Evolutionary conservation across 92 coral and sea anemone genomes (phyloP).

Genomic region (Bergia puertoricense): DNA sequence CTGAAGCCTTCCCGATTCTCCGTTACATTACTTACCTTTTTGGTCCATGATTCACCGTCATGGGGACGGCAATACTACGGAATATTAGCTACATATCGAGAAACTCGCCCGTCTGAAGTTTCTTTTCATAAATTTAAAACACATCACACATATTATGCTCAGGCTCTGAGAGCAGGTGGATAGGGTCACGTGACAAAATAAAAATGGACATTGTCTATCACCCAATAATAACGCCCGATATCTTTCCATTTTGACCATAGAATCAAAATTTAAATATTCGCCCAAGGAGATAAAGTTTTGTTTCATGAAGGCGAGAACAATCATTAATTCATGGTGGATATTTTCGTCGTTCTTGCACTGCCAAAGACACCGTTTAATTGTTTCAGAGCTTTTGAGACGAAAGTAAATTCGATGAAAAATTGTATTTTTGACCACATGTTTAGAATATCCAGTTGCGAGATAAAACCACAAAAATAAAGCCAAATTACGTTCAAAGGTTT

Average conservation of each 20-base stretch:
- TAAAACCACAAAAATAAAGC: conserved; percentile 20
- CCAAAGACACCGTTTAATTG: not conserved
- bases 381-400: not conserved
- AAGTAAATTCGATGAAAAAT: not conserved
- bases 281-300: conserved; percentile 37
- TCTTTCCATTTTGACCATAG: conserved; percentile 36
- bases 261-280: conserved; percentile 48
- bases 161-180: conserved; percentile 75
- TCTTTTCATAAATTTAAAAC: conserved; percentile 14
- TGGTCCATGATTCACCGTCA: conserved; percentile 28
- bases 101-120: conserved; percentile 33
- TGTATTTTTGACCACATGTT: not conserved
- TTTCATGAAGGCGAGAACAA: conserved; percentile 10
- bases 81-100: conserved; percentile 14
- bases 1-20: not conserved
- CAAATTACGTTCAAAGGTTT: not conserved
- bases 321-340: conserved; percentile 8
- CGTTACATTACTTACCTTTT: conserved; percentile 9
- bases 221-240: conserved; percentile 21
- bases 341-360: not conserved
- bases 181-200: conserved; percentile 75
- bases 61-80: conserved; percentile 15
- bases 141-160: conserved; percentile 56
- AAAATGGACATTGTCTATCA: conserved; percentile 33
- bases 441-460: not conserved